Percentiles rank a stretch among this genome's conserved stretches.
Evolutionary conservation across 2,888 invertebrate genomes (phyloP).

Genomic region (Philaethria dido): DNA sequence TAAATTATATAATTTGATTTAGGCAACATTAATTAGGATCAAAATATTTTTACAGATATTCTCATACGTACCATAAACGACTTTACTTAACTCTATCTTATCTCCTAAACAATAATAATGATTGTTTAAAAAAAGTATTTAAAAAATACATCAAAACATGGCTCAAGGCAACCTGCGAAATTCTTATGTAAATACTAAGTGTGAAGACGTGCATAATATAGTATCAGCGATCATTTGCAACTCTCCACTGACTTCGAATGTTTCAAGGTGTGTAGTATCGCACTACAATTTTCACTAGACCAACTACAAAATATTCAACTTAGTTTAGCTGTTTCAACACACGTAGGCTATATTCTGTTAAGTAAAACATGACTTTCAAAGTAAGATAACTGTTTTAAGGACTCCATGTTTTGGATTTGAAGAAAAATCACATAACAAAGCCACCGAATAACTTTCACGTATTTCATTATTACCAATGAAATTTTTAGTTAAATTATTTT

Average conservation of each 20-base stretch:
- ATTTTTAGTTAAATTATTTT: slow-evolving; percentile 34
- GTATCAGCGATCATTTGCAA: slow-evolving; percentile 55
- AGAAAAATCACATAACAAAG: neutral
- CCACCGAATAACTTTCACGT: slow-evolving; percentile 25
- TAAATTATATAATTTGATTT: neutral
- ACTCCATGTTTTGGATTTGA: neutral
- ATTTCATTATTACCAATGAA: slow-evolving; percentile 17
- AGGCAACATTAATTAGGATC: too few species aligned
- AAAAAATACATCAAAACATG: slow-evolving; percentile 47
- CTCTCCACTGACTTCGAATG: slow-evolving; percentile 21
- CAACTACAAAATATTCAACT: slow-evolving; percentile 11
- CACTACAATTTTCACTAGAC: slow-evolving; percentile 9
- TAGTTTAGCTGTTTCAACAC: slow-evolving; percentile 20
- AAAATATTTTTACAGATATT: neutral
- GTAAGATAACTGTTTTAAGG: slow-evolving; percentile 12
- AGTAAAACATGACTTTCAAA: slow-evolving; percentile 21
- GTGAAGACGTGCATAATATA: slow-evolving; percentile 50
- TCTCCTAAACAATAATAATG: neutral
- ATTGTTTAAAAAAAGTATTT: slow-evolving; percentile 27
- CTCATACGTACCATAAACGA: neutral
- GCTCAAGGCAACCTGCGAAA: slow-evolving; percentile 66
- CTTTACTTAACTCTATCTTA: neutral
- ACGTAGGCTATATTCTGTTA: neutral
- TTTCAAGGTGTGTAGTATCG: slow-evolving; percentile 24
- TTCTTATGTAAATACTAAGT: slow-evolving; percentile 68